Base-by-base conservation (phyloP, 2,113 vertebrate species). In the Notothenia rossii region DNA sequence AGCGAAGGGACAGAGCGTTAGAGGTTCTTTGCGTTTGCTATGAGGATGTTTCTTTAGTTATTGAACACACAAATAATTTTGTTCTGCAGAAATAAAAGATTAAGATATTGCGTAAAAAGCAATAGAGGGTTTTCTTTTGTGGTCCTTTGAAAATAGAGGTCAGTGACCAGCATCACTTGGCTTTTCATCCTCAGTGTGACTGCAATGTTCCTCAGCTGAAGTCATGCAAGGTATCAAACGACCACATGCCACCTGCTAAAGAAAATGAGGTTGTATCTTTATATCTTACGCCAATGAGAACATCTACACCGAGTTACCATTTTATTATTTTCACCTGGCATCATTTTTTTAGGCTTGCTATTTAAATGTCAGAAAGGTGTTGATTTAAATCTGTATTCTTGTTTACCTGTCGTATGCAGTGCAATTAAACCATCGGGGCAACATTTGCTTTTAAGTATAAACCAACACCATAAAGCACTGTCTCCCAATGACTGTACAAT, bases 141-240 rank as follows among this genome's bases (percentile, higher is more conserved):
- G 59, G 48, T 56, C 20, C 56, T n/a, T 72, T 15, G 48, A 74
- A 79, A 84, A 75, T 55, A 71, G 61, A 75, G 71, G 67, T 65
- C 76, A 65, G 55, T 46, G 68, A 78, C 85, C 68, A 59, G 50
- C 51, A 51, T 80, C 51, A 54, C 54, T 68, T 59, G 48, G 13
- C 72, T 89, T 91, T 89, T 90, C 71, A 90, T 86, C 65, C 55
- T 66, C 64, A n/a, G 11, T 76, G 69, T 61, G 77, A 88, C 77
- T 59, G 75, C 62, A 82, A 29, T 61, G 77, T 84, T 72, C 36
- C 55, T 51, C 49, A 12, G 77, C 77, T 73, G 63, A 77, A 77
- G 85, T 86, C 83, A 51, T 61, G 80, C 51, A 51, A 48, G 67
- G 53, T 61, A 77, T 75, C 78, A 80, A 75, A 77, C 76, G 77